phyloP scores from a whole-genome alignment of 2,113 vertebrate species.

The Penelope pileata region DNA sequence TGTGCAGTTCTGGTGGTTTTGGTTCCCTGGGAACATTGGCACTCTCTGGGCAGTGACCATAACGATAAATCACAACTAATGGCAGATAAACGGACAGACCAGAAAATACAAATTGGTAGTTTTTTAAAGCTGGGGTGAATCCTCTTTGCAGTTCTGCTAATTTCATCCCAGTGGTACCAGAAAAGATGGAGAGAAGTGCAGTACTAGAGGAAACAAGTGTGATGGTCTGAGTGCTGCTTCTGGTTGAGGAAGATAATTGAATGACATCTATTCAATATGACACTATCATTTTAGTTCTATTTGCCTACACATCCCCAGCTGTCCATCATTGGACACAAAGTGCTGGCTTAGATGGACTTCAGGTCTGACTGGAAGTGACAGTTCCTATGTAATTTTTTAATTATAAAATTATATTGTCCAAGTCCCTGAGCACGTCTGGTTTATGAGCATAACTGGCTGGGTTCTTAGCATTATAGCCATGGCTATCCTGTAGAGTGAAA shows the following conservation, averaged over 20 bases:
- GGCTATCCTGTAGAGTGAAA: neutral
- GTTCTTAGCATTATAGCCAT: neutral
- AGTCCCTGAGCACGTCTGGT: neutral
- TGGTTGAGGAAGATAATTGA: neutral
- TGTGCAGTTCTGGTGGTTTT: neutral
- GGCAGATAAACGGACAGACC: neutral
- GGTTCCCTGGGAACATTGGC: neutral
- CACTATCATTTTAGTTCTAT: neutral
- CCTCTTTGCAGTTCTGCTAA: neutral
- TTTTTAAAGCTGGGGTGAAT: neutral
- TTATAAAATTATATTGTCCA: neutral
- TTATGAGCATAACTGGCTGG: neutral
- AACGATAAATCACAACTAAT: neutral
- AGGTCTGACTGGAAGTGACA: neutral
- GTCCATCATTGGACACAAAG: neutral
- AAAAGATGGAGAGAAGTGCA: neutral
- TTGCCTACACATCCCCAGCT: neutral
- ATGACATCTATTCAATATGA: too few species aligned
- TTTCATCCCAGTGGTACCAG: neutral
- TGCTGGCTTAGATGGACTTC: neutral
- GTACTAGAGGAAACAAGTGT: neutral
- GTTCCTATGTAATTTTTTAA: neutral
- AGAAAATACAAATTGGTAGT: neutral
- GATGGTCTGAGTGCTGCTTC: neutral
- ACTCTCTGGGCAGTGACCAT: accelerated